Percentiles rank a stretch among this genome's conserved stretches.
Conservation (phyloP, 2,888 invertebrate species). For the Pharmacophagus antenor region DNA sequence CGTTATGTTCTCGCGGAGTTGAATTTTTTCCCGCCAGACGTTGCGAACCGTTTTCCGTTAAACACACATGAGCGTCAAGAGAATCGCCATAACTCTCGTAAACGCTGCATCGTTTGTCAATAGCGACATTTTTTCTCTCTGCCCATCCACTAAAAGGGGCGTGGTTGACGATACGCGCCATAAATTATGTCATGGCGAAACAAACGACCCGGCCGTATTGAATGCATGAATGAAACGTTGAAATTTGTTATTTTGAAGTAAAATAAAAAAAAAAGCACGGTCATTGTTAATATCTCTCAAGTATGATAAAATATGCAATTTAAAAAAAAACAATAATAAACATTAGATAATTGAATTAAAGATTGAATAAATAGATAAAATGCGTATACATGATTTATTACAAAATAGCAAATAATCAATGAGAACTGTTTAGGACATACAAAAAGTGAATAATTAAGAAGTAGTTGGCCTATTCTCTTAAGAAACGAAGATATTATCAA, state of each 20-base stretch:
- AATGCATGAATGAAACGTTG: conserved; percentile 42
- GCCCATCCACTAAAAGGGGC: conserved; percentile 46
- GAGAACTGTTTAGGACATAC: too few species aligned
- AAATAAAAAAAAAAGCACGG: conserved; percentile 23
- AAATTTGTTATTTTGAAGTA: conserved; percentile 32
- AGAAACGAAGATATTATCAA: too few species aligned
- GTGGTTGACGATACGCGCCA: conserved; percentile 53
- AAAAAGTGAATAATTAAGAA: too few species aligned
- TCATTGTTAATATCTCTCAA: conserved; percentile 11
- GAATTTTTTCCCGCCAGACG: conserved; percentile 24
- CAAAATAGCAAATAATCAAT: too few species aligned
- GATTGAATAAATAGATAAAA: too few species aligned
- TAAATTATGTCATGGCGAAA: conserved; percentile 63
- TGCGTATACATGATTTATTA: too few species aligned
- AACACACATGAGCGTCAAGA: conserved; percentile 17
- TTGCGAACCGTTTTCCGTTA: conserved; percentile 35
- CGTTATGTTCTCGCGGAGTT: too few species aligned
- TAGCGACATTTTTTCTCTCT: conserved; percentile 43
- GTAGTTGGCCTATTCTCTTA: too few species aligned
- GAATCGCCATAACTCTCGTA: conserved; percentile 29
- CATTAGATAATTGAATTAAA: too few species aligned
- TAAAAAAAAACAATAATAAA: too few species aligned
- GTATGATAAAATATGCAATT: not conserved
- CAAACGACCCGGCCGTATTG: conserved; percentile 40
- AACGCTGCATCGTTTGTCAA: conserved; percentile 38